These are phyloP conservation scores for Enteromius treurensis DNA, from an alignment of 2,797 vertebrate species.

Conservation along the genomic window DNA sequence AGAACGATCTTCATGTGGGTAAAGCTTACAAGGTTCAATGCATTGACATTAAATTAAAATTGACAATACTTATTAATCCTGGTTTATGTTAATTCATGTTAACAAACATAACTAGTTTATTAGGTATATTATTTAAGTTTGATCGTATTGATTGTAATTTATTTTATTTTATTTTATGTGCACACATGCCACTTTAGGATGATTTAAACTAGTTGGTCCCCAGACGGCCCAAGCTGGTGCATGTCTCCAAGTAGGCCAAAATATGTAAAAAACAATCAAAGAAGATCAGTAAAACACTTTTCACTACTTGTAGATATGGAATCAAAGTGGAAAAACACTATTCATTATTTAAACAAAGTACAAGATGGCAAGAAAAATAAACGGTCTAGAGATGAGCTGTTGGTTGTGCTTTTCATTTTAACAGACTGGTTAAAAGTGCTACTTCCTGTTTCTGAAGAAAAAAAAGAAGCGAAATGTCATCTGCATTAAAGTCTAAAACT, in stretches of 20 bases:
- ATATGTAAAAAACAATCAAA: background rate
- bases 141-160: background rate
- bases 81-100: background rate
- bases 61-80: background rate
- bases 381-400: background rate
- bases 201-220: background rate
- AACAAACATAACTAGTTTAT: background rate
- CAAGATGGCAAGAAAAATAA: background rate
- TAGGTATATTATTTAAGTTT: background rate
- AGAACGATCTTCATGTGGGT: background rate
- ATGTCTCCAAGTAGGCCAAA: background rate
- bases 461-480: background rate
- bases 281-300: background rate
- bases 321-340: background rate
- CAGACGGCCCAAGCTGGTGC: background rate
- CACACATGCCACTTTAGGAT: background rate
- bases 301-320: background rate
- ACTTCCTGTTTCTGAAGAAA: conserved; percentile 5
- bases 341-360: background rate
- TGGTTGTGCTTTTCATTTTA: background rate
- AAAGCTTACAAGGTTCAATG: background rate
- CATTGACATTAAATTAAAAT: background rate
- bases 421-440: background rate
- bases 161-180: background rate
- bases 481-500: background rate